Evolutionary conservation across 2,113 vertebrate species (phyloP), one percentile per base, ranked within the genome.

Genomic region (Sinosuthora webbiana): DNA sequence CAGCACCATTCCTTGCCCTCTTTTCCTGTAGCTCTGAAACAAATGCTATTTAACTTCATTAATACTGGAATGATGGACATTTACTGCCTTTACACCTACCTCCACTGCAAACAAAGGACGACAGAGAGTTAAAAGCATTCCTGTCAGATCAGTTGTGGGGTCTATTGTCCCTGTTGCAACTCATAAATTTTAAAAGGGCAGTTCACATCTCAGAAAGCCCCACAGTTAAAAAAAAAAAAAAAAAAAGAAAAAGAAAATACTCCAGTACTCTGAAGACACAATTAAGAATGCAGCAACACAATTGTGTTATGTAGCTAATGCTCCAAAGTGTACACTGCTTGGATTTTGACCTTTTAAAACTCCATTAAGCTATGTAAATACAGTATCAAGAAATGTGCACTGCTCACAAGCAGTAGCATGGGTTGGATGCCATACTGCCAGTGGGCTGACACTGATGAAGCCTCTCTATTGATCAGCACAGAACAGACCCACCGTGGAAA

Each of bases 321-420:
- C 65, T 97, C 35, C 82, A 70, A 94, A 96, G 94, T 55, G 78
- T 94, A 89, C 87, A 55, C 76, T 92, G 59, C 85, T 96, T 91
- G 62, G 78, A 94, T 95, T 96, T 78, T 98, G 96, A 97, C 97
- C 98, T 98, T 98, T 98, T 74, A 95, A 97, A 98, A 97, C 95
- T 94, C 95, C 84, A 98, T 98, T 98, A 97, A 98, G 89, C 96
- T 98, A 93, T 97, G 96, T 97, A 98, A 98, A 98, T 97, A 97
- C 90, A 95, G 91, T 87, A 95, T 59, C 78, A 93, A 95, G 92
- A 78, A 96, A 97, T 71, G 85, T 93, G 95, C 89, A 71, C 95
- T 95, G 90, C 91, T 96, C 89, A 87, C 74, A 96, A 92, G 94
- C 44, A 90, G 92, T 88, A 91, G 67, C 41, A 76, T 83, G 30